Base-by-base conservation (phyloP, 2,113 vertebrate species). In the Brachionichthys hirsutus region DNA sequence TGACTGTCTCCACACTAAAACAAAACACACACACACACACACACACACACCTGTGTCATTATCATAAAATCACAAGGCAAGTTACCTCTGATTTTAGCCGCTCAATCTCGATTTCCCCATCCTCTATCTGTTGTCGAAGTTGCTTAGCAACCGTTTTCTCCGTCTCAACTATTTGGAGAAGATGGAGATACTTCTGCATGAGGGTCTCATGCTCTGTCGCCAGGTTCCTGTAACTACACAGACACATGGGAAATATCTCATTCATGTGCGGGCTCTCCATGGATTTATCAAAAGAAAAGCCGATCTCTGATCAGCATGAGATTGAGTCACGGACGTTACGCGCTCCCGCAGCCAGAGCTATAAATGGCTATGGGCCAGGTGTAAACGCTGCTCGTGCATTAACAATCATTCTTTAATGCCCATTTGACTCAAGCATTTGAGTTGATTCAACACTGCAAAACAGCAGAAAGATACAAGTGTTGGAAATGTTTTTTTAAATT, bases 121-220 rank as follows among this genome's bases (percentile, higher is more conserved):
- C 96, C 88, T 98, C 96, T 53, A 99, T 97, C 92, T 99, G 97
- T 92, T 95, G 96, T 81, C 97, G 91, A 72, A 99, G 94, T 93
- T 98, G 97, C 90, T 95, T 98, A 81, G 96, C 97, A 92, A 98
- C 97, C 0, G 92, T 98, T 92, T 98, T 99, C 92, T 98, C 96
- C 0, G 96, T 97, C 84, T 99, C 97, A 89, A 99, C 95, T 16
- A 99, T 96, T 91, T 99, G 97, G 75, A 99, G 93, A 82, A 99
- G 92, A 90, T 98, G 97, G 74, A 98, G 93, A 89, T 99, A 95
- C 91, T 99, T 99, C 92, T 99, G 97, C 95, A 94, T 99, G 86
- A 99, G 91, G 0, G 93, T 93, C 80, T 99, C 96, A 15, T 99
- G 96, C 88, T 98, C 96, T 0, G 95, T 99, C 63, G 96, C 97